phyloP scores from a whole-genome alignment of 2,797 vertebrate genomes.

The Argyrosomus regius region DNA sequence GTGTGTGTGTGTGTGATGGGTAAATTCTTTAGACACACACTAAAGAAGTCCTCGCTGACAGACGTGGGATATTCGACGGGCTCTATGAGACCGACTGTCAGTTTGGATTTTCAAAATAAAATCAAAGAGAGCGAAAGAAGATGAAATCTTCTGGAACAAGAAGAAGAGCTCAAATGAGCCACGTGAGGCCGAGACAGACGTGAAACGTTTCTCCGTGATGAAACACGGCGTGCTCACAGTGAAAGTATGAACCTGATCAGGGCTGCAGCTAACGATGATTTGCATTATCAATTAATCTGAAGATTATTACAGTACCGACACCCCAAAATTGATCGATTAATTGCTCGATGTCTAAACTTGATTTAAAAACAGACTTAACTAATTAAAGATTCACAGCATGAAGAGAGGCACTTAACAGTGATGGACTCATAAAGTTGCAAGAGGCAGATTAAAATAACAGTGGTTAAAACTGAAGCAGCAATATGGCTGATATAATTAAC shows the following conservation, averaged over 20 bases:
- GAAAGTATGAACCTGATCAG: neutral
- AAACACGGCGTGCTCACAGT: neutral
- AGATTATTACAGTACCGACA: too few species aligned
- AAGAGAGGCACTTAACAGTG: neutral
- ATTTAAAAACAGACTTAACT: neutral
- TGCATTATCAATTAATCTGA: too few species aligned
- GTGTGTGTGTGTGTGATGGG: conserved; percentile 2
- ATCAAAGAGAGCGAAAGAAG: neutral
- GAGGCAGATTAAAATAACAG: too few species aligned
- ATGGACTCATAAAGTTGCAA: too few species aligned
- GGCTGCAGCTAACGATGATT: too few species aligned
- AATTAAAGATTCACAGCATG: neutral
- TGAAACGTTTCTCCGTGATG: neutral
- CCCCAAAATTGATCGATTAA: neutral
- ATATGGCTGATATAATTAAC: too few species aligned
- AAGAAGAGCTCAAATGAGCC: neutral
- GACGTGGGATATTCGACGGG: conserved; percentile 12
- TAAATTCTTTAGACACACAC: conserved; percentile 9
- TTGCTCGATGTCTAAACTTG: neutral
- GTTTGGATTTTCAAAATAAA: conserved; percentile 31
- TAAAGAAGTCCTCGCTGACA: conserved; percentile 8
- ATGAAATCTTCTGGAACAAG: conserved; percentile 10
- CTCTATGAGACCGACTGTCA: conserved; percentile 24
- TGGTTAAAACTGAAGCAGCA: too few species aligned
- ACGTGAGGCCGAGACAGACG: fast-evolving